Conservation (phyloP, 2,797 vertebrate species). For the Antrozous pallidus region DNA sequence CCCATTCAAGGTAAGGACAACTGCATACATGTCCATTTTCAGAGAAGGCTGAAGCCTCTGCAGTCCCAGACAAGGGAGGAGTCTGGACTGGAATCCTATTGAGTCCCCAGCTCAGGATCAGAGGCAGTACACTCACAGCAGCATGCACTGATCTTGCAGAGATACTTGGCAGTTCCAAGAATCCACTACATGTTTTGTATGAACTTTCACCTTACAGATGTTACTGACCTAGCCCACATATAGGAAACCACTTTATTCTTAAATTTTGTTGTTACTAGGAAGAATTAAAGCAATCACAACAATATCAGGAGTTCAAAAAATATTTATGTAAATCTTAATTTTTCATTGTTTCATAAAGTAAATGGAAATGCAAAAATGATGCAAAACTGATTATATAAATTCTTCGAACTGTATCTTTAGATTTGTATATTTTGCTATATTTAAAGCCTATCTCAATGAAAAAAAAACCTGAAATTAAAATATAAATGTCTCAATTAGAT, state of each 20-base stretch:
- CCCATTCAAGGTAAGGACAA: neutral
- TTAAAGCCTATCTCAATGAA: neutral
- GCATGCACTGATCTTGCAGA: neutral
- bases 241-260: neutral
- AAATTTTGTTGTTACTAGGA: neutral
- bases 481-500: neutral
- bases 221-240: neutral
- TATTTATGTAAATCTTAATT: neutral
- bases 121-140: neutral
- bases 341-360: neutral
- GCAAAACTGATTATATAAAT: slow-evolving; percentile 15
- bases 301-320: neutral
- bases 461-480: neutral
- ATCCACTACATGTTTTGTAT: neutral
- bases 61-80: neutral
- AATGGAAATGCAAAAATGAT: neutral
- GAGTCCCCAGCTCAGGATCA: neutral
- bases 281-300: slow-evolving; percentile 16
- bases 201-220: neutral
- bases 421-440: neutral
- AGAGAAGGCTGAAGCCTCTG: neutral
- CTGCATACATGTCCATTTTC: neutral
- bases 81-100: neutral
- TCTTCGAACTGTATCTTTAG: neutral
- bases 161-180: neutral